Base-by-base conservation (phyloP, 1,140 invertebrate species). In the Tribolium castaneum region DNA sequence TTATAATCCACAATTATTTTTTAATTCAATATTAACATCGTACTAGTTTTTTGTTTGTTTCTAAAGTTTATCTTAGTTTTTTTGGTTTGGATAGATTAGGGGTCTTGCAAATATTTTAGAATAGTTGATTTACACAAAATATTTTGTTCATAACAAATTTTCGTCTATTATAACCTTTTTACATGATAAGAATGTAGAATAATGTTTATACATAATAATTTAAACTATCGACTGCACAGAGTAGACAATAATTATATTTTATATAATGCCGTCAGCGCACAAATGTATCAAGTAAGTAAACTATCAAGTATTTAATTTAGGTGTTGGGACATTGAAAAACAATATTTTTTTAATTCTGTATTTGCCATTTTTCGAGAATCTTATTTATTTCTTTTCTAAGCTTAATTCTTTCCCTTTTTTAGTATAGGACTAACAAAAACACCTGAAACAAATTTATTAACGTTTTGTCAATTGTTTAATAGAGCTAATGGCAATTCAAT, bases 311-410 rank as follows among this genome's bases (percentile, higher is more conserved):
- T 82, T 81, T 83, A 83, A 78, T 80, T 76, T 84, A 85, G 84
- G 84, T 85, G 84, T 85, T 81, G 84, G 84, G 84, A 83, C 81
- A 78, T 79, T 59, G 70, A 76, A 62, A 83, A 82, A 81, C 74
- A 80, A 82, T 79, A 82, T 77, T 82, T 75, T 76, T 77, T 78
- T 76, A 35, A 82, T 75, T 82, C 78, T 82, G 77, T 83, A 78
- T 78, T 78, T 76, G 76, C 80, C 79, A 73, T 81, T 78, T 76
- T 81, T 74, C 62, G 51, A 76, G 54, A 80, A 81, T 80, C 77
- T 79, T 83, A 82, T 83, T 83, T 78, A 72, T 72, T 72, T 72
- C 70, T 34, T 52, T 19, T 66, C 30, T 66, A 66, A 66, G 59
- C 59, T 66, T 66, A 39, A 66, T 66, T 35, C n/a, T n/a, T 30